Conservation (phyloP, 2,888 invertebrate species). For the Nomada lathburiana region DNA sequence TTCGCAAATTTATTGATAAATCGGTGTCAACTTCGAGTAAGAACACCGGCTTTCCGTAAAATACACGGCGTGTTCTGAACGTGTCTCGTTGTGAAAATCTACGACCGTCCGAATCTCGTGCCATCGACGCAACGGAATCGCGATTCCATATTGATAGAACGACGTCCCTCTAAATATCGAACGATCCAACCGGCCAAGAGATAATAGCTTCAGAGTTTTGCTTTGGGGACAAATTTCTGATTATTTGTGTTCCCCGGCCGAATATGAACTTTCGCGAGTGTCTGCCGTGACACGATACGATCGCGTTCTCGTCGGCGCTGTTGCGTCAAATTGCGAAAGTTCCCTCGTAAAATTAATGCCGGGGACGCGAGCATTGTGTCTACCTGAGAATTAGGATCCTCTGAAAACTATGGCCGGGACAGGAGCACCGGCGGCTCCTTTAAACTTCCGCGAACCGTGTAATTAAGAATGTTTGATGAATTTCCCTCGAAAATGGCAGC, state of each 20-base stretch:
- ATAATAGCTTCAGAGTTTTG: too few relatives aligned
- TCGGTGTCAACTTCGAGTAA: too few relatives aligned
- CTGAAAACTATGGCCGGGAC: not conserved
- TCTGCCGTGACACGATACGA: slow-evolving; percentile 4
- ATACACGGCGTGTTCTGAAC: too few relatives aligned
- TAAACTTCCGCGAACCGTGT: slow-evolving; percentile 19
- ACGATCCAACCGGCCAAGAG: too few relatives aligned
- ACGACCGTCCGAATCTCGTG: too few relatives aligned
- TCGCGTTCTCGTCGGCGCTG: slow-evolving; percentile 27
- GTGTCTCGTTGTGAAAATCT: too few relatives aligned
- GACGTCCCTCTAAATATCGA: too few relatives aligned
- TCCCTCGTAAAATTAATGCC: slow-evolving; percentile 53
- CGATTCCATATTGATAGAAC: too few relatives aligned
- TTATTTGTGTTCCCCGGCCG: not conserved
- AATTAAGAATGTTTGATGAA: slow-evolving; percentile 35
- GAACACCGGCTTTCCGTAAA: too few relatives aligned
- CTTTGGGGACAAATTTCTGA: not conserved
- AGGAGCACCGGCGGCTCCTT: not conserved
- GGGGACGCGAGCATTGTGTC: slow-evolving; percentile 42
- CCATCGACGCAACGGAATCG: too few relatives aligned
- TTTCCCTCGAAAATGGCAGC: not conserved
- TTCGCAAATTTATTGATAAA: too few relatives aligned
- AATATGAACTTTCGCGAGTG: slow-evolving; percentile 28
- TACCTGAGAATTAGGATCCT: slow-evolving; percentile 45
- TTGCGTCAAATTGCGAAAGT: slow-evolving; percentile 54